Base-by-base conservation (phyloP, 1,140 invertebrate species). In the Radopholus similis region DNA sequence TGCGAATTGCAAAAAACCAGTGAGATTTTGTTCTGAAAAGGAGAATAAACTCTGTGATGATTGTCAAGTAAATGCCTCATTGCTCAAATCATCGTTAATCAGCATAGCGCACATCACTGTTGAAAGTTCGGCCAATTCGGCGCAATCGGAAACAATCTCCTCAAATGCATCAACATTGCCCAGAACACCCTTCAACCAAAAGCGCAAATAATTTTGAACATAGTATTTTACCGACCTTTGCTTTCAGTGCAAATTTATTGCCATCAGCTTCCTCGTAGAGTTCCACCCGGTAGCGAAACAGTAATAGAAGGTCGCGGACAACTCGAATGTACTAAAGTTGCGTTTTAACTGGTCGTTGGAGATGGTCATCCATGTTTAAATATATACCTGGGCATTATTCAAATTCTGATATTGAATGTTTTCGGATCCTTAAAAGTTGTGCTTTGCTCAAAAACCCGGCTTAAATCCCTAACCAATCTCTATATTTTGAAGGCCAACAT, bases 161-260 rank as follows among this genome's bases (percentile, higher is more conserved):
- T 68, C 70, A 68, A 68, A 68, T 30, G 70, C 66, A 2, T 32
- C 68, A 21, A 68, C 18, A 72, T 68, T 68, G 18, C 66, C 66
- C 1, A 68, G 23, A 30, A 30, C 34, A 15, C 66, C 66, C 66
- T 68, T 0, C 23, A 49, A 57, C 5, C 21, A 64, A 37, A 49
- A 30, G 1, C n/a, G 9, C 21, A 40, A 15, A 26, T 9, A 63
- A 49, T 13, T 64, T 18, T 65, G 5, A 21, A 58, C 13, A 42
- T 42, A 42, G n/a, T 42, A 42, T n/a, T 15, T 42, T 42, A 42
- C n/a, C 8, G 15, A 65, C 66, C 70, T 68, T 68, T 2, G 66
- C 65, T 13, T 58, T 69, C 9, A 68, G 23, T 5, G n/a, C 8
- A 64, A 47, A 68, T 54, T 57, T 51, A 28, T 23, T 70, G 21